Base-by-base conservation (phyloP, 2,797 vertebrate genomes). In the Serranus cabrilla region DNA sequence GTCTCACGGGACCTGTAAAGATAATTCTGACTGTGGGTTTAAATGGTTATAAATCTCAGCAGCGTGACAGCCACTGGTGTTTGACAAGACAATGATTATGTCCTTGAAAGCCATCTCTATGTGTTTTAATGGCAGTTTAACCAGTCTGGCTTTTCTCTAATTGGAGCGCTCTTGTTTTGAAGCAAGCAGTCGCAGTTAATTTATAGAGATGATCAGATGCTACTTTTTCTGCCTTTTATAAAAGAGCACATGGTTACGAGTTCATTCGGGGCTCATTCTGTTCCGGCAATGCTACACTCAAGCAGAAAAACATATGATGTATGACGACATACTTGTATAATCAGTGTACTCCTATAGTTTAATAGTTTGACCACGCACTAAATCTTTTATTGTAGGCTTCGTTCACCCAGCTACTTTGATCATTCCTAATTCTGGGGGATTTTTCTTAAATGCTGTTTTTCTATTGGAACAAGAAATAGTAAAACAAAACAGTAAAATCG, bases 91-190 rank as follows among this genome's bases (percentile, higher is more conserved):
- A 18, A 46, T 56, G 49, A 75, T 75, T 65, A 42, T 67, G 49
- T 71, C 39, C 43, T 69, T 57, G 52, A 18, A 57, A 66, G 64
- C 18, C 62, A 40, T 58, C 74, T 59, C 51, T 18, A 69, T 60
- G n/a, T n/a, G 20, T 20, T 67, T 80, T 73, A 54, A 57, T 72
- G 40, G 23, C 25, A 1, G n/a, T 78, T 80, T 50, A 42, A 80
- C 77, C 56, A 86, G n/a, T 16, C 27, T 62, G 42, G 20, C n/a
- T 31, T 54, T 67, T 23, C 37, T 46, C 31, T 61, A 71, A 80
- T 57, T 56, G 66, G 42, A 25, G 0, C 17, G 2, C 46, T 64
- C 6, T 71, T 74, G 47, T 67, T 84, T 75, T 54, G 49, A 70
- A 62, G 63, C 4, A 27, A 52, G 63, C 13, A 39, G 2, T 70